Evolutionary conservation across 2,113 vertebrate species (phyloP), one percentile per base, ranked within the genome.

Genomic region (Nycticebus coucang): DNA sequence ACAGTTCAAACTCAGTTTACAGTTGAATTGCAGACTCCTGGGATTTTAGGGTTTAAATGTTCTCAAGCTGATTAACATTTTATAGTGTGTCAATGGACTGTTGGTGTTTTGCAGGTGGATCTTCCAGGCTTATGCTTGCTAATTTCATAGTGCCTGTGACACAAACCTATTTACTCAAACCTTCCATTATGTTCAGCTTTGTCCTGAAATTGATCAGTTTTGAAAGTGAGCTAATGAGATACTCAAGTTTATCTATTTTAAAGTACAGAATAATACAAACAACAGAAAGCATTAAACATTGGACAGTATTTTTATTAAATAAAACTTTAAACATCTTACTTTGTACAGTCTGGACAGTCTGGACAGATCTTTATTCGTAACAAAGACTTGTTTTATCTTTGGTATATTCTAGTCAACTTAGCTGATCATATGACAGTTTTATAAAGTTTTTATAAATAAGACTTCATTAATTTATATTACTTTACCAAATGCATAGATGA

Each of bases 291-390:
- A 95, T 57, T 75, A 74, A 26, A 84, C 33, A 87, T 18, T 60
- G 78, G 75, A 83, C 1, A 78, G 59, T n/a, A 96, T 74, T 69
- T 92, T 95, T 79, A 90, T 64, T 59, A 96, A 82, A 95, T 72
- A 83, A 75, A 96, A 95, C 41, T 26, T 81, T 69, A 74, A 94
- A 75, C 33, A 88, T 57, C 30, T 87, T 66, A 71, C 35, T 83
- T 93, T 50, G 45, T 50, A 50, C 45, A 50, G 80, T 68, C 57
- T 88, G 35, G 79, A 50, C 45, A 50, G 80, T 68, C 57, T 88
- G 35, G 79, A 75, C 10, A 86, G 62, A 74, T 79, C 50, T 57
- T 91, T 35, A 57, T 55, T 93, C 74, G 21, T 71, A 92, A 37
- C 35, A 87, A 64, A 77, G 79, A 89, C 30, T 21, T 37, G 5